These are phyloP conservation scores for Baccha elongata DNA, from an alignment of 2,888 invertebrate species.

Conservation along the genomic window DNA sequence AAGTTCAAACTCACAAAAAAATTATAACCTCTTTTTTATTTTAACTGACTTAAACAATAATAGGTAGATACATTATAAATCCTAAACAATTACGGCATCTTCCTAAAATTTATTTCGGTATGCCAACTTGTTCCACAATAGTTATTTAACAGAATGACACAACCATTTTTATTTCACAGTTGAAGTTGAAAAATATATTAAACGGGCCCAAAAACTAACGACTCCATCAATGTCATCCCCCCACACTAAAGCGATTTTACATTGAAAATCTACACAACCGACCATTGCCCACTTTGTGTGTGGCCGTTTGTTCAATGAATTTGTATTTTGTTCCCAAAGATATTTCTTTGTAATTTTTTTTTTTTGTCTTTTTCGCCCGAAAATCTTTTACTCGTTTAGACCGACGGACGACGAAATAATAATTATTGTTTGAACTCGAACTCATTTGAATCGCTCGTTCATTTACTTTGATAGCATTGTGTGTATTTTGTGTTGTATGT, in stretches of 20 bases:
- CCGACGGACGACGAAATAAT: constrained; percentile 36
- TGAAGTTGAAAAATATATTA: constrained; percentile 35
- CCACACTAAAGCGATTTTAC: not conserved
- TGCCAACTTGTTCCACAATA: constrained; percentile 51
- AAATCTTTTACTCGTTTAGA: constrained; percentile 17
- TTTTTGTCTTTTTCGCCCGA: constrained; percentile 23
- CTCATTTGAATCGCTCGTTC: constrained; percentile 41
- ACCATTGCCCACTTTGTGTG: constrained; percentile 69
- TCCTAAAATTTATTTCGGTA: not conserved
- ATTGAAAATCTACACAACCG: not conserved
- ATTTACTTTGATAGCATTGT: not conserved
- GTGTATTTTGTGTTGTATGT: constrained; percentile 43
- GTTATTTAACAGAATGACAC: constrained; percentile 71
- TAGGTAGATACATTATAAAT: not conserved
- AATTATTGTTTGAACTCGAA: constrained; percentile 62
- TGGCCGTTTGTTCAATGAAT: constrained; percentile 41
- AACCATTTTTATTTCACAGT: constrained; percentile 42
- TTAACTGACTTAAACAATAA: not conserved
- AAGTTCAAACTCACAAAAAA: constrained; percentile 18
- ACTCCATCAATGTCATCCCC: constrained; percentile 68
- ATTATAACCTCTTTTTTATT: constrained; percentile 20
- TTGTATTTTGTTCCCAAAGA: constrained; percentile 48
- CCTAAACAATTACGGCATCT: constrained; percentile 39
- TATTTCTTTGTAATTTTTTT: not conserved
- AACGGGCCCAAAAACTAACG: constrained; percentile 39